Evolutionary conservation across 2,888 invertebrate genomes (phyloP), one percentile per base, ranked within the genome.

Genomic region (Entomobrya proxima): DNA sequence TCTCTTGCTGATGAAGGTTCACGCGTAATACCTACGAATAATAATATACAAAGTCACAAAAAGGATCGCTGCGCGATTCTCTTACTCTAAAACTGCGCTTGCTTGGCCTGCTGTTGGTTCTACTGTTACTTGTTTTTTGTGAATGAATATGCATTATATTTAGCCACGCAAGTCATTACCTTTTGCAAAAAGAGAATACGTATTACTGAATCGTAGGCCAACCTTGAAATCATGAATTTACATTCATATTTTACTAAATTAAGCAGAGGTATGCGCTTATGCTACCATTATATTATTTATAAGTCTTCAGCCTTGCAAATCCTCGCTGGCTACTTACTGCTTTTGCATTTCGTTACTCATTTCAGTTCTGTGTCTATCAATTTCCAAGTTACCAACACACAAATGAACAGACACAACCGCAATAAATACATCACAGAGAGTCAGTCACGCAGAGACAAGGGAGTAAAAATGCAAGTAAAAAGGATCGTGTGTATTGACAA

Each of bases 171-270:
- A 32, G 15, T 32, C 32, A 61, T 61, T 61, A 61, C 35, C 18
- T 32, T 32, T 61, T 32, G 61, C 61, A 61, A 61, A n/a, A 44
- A 61, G 35, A 61, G 61, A 35, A 61, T 61, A 61, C 18, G 67
- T 76, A 69, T 77, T 77, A 72, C 72, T 79, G 85, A 85, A 85
- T 79, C 78, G 47, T 67, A 69, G 47, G 50, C 74, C 64, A 85
- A 85, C 85, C 85, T 85, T 85, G 85, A 85, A 78, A 79, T 52
- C 85, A 85, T 64, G 78, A 61, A 44, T 79, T 74, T 78, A 74
- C 85, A 79, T 83, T 83, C 83, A 83, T 83, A 76, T 76, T 82
- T 83, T 83, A 76, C 69, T 76, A 61, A 78, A 84, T 77, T 75
- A 83, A 52, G 44, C 18, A 76, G n/a, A n/a, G 35, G 44, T 27